These are phyloP conservation scores for Bubo scandiacus DNA, from an alignment of 2,113 vertebrate species.

Conservation along the genomic window DNA sequence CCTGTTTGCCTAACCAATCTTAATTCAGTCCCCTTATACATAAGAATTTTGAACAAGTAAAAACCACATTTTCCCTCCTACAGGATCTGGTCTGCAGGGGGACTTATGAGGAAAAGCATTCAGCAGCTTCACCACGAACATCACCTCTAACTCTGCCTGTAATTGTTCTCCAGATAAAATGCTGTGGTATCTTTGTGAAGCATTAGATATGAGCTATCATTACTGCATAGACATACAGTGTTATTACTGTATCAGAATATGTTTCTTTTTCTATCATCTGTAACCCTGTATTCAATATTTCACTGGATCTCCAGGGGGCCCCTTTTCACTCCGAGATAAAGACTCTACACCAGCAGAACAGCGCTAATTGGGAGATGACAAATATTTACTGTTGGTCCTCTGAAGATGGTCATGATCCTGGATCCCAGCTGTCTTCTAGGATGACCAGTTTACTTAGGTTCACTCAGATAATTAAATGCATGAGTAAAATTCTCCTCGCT, in stretches of 20 bases:
- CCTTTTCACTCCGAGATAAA: not conserved
- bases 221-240: not conserved
- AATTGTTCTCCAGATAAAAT: not conserved
- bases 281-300: not conserved
- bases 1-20: not conserved
- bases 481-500: not conserved
- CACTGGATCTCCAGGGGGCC: not conserved
- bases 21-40: not conserved
- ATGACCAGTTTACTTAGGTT: conserved; percentile 5
- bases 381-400: not conserved
- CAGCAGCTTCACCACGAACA: not conserved
- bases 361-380: not conserved
- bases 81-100: not conserved
- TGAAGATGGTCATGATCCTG: not conserved
- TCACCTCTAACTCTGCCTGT: not conserved
- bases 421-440: not conserved
- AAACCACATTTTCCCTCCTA: fast-evolving
- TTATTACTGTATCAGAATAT: not conserved
- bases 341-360: not conserved
- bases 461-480: conserved; percentile 24
- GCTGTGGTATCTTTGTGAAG: not conserved
- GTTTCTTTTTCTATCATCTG: not conserved
- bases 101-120: not conserved
- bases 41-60: not conserved
- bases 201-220: not conserved